Base-by-base conservation (phyloP, 2,888 invertebrate genomes). In the Catonia carolina region DNA sequence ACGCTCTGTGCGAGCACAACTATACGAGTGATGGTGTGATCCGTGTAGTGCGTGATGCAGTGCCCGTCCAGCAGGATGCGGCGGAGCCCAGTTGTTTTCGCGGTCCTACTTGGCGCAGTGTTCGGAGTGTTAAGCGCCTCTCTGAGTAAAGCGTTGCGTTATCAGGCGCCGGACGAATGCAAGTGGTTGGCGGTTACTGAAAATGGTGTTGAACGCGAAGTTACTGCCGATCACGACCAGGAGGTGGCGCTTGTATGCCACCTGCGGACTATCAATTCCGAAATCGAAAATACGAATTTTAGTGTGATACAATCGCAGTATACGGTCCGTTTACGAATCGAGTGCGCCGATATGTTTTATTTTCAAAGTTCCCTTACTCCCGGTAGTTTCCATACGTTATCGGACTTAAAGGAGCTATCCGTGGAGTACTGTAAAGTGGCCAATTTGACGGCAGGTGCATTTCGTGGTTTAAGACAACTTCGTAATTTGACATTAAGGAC, bases 361-460 rank as follows among this genome's bases (percentile, higher is more conserved):
- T 86, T 86, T 69, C 87, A 88, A 76, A 87, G 86, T 74, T 84
- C 86, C 48, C 75, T 87, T 59, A 82, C 82, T 68, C 82, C 86
- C 55, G 86, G 85, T 65, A 87, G 86, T 72, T 86, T 87, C 70
- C 78, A 85, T 63, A 84, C 85, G 66, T 75, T 87, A 64, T 78
- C 85, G 62, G 87, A 88, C 72, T 75, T 90, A 58, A 80, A 83
- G 61, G 86, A 88, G 67, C 78, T 90, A 51, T 83, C 84, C 41
- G 84, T 90, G 66, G 88, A 89, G 70, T 86, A 84, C 70, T 90
- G 89, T 73, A 88, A 89, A 75, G 85, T 89, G 61, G 85, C 85
- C 56, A 87, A 87, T 69, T 77, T 89, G 58, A 85, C 88, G 59
- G 84, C 86, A 66, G 87, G 86, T 56, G 86, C 89, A n/a, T 88